Conservation (phyloP, 2,113 vertebrate species). For the Aphelocoma coerulescens region DNA sequence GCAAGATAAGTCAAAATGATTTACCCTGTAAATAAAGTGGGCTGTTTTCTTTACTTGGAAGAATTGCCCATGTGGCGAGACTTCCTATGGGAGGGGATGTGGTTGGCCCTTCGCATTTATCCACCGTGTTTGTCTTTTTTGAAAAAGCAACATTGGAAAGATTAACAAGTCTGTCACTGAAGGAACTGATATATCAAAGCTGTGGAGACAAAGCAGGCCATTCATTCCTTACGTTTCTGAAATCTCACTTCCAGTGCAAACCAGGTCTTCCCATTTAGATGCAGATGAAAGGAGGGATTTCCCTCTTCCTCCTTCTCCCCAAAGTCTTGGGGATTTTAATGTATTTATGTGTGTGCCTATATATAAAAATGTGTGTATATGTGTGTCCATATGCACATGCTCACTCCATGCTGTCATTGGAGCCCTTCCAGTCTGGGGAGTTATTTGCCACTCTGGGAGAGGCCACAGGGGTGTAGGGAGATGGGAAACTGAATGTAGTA, state of each 20-base stretch:
- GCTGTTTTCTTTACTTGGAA: slow-evolving; percentile 73
- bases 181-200: slow-evolving; percentile 73
- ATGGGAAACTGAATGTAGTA: neutral
- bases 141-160: slow-evolving; percentile 70
- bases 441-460: neutral
- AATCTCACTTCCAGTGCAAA: slow-evolving; percentile 53
- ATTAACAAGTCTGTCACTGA: slow-evolving; percentile 74
- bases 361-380: neutral
- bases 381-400: neutral
- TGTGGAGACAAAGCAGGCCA: slow-evolving; percentile 65
- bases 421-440: neutral
- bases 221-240: slow-evolving; percentile 66
- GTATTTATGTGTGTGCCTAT: neutral
- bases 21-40: slow-evolving; percentile 75
- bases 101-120: slow-evolving; percentile 68
- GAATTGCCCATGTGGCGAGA: slow-evolving; percentile 73
- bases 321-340: neutral
- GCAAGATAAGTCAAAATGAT: slow-evolving; percentile 75
- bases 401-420: neutral
- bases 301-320: neutral
- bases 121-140: slow-evolving; percentile 71
- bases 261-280: slow-evolving; percentile 49
- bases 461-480: neutral
- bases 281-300: slow-evolving; percentile 61
- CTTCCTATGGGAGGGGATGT: slow-evolving; percentile 74